These are phyloP conservation scores for human (Homo sapiens) DNA, from an alignment of 2,113 vertebrate species.

Conservation along the genomic window GRCh38 chr2:136192001-136192500, in stretches of 20 bases:
- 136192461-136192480: conserved; percentile 7
- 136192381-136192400: background rate
- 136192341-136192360: background rate
- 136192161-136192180: background rate
- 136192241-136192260: background rate
- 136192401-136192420: background rate
- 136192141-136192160: background rate
- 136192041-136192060: background rate
- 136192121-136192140: background rate
- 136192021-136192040: background rate
- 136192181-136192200: background rate
- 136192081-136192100: background rate
- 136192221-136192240: background rate
- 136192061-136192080: background rate
- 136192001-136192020: background rate
- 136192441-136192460: background rate
- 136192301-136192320: background rate
- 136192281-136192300: background rate
- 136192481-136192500: background rate
- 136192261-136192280: background rate
- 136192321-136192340: background rate
- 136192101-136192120: background rate
- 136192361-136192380: background rate
- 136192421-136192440: background rate
- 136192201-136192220: background rate